Conservation (phyloP, 2,888 invertebrate genomes). For the Argyresthia goedartella region DNA sequence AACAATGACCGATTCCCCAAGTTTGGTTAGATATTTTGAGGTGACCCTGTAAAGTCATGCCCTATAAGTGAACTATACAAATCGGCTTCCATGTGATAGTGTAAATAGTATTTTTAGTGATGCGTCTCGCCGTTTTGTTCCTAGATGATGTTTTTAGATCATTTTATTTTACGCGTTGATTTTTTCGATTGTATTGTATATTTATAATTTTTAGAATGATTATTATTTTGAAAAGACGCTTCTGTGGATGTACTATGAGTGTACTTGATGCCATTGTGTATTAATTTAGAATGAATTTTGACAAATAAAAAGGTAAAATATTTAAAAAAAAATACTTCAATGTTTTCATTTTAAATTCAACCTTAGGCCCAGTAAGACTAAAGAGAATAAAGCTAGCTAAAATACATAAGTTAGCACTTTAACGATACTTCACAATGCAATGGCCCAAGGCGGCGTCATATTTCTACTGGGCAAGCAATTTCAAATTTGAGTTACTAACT, state of each 20-base stretch:
- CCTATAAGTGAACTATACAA: no score
- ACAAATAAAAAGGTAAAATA: slow-evolving; percentile 43
- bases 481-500: no score
- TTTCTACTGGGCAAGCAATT: no score
- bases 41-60: no score
- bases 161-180: not conserved
- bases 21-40: no score
- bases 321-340: slow-evolving; percentile 17
- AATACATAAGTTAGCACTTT: not conserved
- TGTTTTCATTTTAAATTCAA: not conserved
- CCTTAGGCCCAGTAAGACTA: no score
- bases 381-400: no score
- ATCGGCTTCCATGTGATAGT: no score
- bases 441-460: no score
- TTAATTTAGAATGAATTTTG: slow-evolving; percentile 36
- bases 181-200: slow-evolving; percentile 15
- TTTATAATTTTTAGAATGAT: slow-evolving; percentile 12
- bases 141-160: slow-evolving; percentile 24
- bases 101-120: slow-evolving; percentile 8
- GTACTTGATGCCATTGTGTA: slow-evolving; percentile 27
- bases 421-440: no score
- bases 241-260: not conserved
- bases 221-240: slow-evolving; percentile 8
- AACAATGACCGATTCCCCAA: no score
- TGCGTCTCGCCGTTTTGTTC: slow-evolving; percentile 25